A percentile compares a stretch with the other conserved stretches of the same genome.
Conservation (phyloP, 2,113 vertebrate species). For the Tonatia bakeri region DNA sequence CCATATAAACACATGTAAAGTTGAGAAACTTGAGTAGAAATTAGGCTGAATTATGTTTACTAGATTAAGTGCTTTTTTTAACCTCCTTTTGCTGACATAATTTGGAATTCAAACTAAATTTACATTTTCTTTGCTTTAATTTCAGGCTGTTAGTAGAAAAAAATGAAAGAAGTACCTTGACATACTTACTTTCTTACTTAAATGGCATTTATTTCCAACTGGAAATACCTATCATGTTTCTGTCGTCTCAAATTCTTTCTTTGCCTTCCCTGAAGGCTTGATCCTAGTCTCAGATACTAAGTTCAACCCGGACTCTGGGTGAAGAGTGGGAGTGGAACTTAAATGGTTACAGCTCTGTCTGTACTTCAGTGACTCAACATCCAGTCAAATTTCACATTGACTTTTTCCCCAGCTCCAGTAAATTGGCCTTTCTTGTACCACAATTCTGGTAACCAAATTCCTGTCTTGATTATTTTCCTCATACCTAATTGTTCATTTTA, state of each 20-base stretch:
- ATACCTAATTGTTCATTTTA: neutral
- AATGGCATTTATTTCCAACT: neutral
- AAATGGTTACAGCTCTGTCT: neutral
- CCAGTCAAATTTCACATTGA: neutral
- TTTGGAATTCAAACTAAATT: conserved; percentile 35
- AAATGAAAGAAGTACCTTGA: neutral
- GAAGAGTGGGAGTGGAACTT: neutral
- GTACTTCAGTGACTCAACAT: neutral
- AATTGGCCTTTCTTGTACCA: neutral
- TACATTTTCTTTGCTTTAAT: neutral
- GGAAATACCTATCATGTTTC: neutral
- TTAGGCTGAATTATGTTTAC: neutral
- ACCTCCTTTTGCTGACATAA: neutral
- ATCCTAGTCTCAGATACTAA: neutral
- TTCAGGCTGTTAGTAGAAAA: neutral
- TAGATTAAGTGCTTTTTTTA: neutral
- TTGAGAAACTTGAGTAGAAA: neutral
- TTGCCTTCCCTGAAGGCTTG: neutral
- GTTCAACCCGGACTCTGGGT: neutral
- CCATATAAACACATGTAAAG: neutral
- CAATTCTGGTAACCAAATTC: neutral
- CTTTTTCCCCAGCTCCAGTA: neutral
- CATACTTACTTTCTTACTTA: neutral
- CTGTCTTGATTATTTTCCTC: neutral
- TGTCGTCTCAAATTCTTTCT: neutral